A percentile compares a stretch with the other conserved stretches of the same genome.
Conservation (phyloP, 2,113 vertebrate species). For the Halichoeres trimaculatus region DNA sequence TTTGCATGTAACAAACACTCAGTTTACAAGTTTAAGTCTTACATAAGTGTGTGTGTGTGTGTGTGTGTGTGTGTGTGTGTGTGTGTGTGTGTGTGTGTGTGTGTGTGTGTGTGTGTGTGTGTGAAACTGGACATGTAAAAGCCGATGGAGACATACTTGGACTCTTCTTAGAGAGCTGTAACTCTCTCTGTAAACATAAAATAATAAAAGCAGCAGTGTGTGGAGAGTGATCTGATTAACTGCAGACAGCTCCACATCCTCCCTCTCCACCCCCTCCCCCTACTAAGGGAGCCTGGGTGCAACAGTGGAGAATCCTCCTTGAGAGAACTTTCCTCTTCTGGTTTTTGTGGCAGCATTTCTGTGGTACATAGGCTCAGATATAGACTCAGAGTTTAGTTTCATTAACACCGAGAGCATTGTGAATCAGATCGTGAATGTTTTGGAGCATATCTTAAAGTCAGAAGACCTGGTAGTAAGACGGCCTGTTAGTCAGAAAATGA, state of each 20-base stretch:
- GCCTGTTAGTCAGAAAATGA: too few species aligned
- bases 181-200: slow-evolving; percentile 11
- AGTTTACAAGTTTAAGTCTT: not conserved
- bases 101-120: not conserved
- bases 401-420: not conserved
- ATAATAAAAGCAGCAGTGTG: slow-evolving; percentile 6
- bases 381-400: not conserved
- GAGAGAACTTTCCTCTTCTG: slow-evolving; percentile 45
- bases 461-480: too few species aligned
- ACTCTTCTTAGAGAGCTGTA: not conserved
- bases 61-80: too few species aligned
- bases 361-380: slow-evolving; percentile 61
- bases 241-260: slow-evolving; percentile 40
- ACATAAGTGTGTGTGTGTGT: not conserved
- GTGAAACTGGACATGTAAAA: too few species aligned
- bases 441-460: too few species aligned
- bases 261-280: slow-evolving; percentile 16
- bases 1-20: slow-evolving; percentile 30
- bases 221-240: slow-evolving; percentile 44
- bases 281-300: slow-evolving; percentile 51
- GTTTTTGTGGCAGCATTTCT: slow-evolving; percentile 64
- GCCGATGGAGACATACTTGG: not conserved
- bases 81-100: not conserved
- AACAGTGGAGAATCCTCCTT: slow-evolving; percentile 29
- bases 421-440: too few species aligned